Conservation (phyloP, 2,888 invertebrate genomes). For the Criorhina ranunculi region DNA sequence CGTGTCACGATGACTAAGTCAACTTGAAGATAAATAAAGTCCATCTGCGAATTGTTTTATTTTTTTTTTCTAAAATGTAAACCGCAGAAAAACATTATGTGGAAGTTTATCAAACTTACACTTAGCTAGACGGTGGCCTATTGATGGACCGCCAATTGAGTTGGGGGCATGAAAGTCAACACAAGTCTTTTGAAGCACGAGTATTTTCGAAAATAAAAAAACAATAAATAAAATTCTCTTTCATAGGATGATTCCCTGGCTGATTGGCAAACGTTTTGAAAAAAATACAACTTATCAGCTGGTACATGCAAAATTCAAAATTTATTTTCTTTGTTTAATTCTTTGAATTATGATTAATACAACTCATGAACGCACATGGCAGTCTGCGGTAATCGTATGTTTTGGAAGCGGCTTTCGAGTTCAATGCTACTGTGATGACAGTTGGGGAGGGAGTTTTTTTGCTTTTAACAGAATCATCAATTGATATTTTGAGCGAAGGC, state of each 20-base stretch:
- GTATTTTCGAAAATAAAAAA: background rate
- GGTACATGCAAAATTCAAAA: no score
- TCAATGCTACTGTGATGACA: conserved; percentile 6
- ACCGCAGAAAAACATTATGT: background rate
- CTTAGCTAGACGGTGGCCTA: background rate
- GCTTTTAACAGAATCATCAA: background rate
- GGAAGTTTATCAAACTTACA: conserved; percentile 24
- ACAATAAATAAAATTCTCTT: background rate
- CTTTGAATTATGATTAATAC: conserved; percentile 31
- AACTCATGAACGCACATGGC: no score
- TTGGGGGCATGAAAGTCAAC: conserved; percentile 8
- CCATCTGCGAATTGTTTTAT: background rate
- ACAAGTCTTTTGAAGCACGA: background rate
- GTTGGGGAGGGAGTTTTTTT: background rate
- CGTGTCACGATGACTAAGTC: conserved; percentile 35
- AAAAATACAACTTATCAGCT: background rate
- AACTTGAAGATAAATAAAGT: conserved; percentile 18
- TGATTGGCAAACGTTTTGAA: background rate
- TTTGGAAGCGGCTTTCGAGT: conserved; percentile 10
- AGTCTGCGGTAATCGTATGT: conserved; percentile 9
- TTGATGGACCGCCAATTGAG: conserved; percentile 1
- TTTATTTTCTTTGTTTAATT: conserved; percentile 9
- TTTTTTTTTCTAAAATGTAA: background rate
- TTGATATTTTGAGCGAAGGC: conserved; percentile 3
- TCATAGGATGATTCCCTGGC: no score